These are phyloP conservation scores for Ailuropoda melanoleuca DNA, from an alignment of 2,113 vertebrate genomes.

Conservation along the genomic window DNA sequence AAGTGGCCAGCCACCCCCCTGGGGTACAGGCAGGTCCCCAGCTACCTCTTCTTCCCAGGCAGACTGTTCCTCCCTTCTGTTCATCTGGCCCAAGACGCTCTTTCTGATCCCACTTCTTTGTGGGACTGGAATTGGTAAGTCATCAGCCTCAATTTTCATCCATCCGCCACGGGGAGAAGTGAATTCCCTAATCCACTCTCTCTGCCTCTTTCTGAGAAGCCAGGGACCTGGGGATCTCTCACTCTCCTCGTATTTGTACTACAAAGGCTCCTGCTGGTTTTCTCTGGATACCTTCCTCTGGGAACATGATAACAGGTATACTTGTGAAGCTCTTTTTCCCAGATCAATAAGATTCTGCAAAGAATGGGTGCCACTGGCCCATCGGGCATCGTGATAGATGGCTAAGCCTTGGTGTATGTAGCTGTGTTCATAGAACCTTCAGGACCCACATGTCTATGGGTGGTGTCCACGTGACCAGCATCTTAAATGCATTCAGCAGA, in stretches of 20 bases:
- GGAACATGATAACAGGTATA: background rate
- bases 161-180: background rate
- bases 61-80: background rate
- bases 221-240: background rate
- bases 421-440: background rate
- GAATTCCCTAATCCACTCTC: background rate
- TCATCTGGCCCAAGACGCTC: background rate
- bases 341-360: background rate
- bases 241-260: background rate
- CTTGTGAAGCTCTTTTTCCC: background rate
- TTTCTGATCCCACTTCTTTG: background rate
- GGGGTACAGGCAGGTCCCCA: background rate
- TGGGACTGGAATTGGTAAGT: background rate
- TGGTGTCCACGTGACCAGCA: background rate
- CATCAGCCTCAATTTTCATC: background rate
- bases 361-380: background rate
- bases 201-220: background rate
- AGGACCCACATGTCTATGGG: accelerated
- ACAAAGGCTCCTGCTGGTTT: background rate
- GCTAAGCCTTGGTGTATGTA: background rate
- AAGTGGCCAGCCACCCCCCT: background rate
- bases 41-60: background rate
- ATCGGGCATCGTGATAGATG: background rate
- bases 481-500: background rate
- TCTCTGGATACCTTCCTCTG: background rate